Conservation (phyloP, 2,797 vertebrate species). For the Sardinella longiceps region DNA sequence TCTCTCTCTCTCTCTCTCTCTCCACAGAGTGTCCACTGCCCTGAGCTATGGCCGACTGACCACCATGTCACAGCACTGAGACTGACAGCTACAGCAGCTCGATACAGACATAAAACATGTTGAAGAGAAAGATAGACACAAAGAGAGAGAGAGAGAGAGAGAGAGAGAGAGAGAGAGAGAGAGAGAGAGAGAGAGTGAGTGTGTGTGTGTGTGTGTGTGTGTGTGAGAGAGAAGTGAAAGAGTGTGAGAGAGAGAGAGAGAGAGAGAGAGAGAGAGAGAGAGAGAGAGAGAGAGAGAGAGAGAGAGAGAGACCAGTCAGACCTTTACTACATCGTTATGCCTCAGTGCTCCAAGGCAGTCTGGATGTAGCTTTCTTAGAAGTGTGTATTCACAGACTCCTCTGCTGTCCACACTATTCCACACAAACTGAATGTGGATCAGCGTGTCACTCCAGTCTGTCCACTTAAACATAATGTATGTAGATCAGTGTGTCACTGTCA, state of each 20-base stretch:
- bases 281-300: background rate
- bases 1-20: background rate
- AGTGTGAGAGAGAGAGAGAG: background rate
- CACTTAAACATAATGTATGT: background rate
- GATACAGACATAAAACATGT: too few relatives aligned
- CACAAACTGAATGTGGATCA: background rate
- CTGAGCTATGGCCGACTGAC: slow-evolving; percentile 6
- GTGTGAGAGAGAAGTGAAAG: too few relatives aligned
- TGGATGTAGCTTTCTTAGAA: background rate
- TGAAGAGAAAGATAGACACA: background rate
- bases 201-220: too few relatives aligned
- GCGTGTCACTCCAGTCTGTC: background rate
- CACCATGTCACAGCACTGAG: background rate
- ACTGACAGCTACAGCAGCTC: background rate
- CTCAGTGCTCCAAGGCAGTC: background rate
- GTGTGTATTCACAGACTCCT: background rate
- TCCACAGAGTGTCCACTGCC: background rate
- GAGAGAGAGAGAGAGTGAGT: background rate
- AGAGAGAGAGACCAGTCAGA: background rate
- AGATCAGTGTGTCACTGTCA: background rate
- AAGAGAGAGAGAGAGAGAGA: background rate
- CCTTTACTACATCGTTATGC: background rate
- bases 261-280: background rate
- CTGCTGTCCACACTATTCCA: background rate
- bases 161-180: background rate